Percentiles rank a stretch among this genome's conserved stretches.
phyloP scores from a whole-genome alignment of 2,797 vertebrate species.

The Merluccius polli region DNA sequence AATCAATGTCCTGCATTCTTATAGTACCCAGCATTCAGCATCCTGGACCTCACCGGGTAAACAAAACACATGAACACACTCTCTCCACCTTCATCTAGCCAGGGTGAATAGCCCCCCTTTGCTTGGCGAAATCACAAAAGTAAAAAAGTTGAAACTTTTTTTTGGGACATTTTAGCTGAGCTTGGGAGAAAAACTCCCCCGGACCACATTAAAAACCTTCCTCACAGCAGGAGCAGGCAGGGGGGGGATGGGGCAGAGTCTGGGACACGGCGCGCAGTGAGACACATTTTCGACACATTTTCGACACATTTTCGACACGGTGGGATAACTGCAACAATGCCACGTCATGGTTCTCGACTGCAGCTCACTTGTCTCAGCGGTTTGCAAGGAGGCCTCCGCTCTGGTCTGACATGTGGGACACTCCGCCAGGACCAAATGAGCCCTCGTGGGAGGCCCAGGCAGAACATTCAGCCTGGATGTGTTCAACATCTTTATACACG shows the following conservation, averaged over 20 bases:
- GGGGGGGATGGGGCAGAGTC: neutral
- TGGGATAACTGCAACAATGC: neutral
- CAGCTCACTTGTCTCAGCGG: neutral
- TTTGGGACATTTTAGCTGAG: neutral
- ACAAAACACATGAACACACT: neutral
- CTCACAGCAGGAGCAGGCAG: neutral
- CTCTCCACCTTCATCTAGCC: neutral
- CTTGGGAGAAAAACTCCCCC: neutral
- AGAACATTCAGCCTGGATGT: neutral
- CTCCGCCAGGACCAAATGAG: neutral
- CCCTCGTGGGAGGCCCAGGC: neutral
- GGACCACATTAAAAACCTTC: neutral
- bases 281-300: neutral
- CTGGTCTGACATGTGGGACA: neutral
- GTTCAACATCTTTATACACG: neutral
- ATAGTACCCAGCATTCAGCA: neutral
- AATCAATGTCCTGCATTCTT: neutral
- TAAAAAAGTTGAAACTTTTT: neutral
- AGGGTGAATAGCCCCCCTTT: neutral
- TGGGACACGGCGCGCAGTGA: neutral
- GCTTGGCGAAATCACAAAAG: too few relatives aligned
- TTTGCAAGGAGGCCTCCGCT: too few relatives aligned
- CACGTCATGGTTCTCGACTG: neutral
- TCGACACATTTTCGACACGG: neutral
- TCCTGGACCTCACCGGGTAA: neutral